Evolutionary conservation across 2,797 vertebrate genomes (phyloP), one percentile per base, ranked within the genome.

Genomic region (Chanos chanos): DNA sequence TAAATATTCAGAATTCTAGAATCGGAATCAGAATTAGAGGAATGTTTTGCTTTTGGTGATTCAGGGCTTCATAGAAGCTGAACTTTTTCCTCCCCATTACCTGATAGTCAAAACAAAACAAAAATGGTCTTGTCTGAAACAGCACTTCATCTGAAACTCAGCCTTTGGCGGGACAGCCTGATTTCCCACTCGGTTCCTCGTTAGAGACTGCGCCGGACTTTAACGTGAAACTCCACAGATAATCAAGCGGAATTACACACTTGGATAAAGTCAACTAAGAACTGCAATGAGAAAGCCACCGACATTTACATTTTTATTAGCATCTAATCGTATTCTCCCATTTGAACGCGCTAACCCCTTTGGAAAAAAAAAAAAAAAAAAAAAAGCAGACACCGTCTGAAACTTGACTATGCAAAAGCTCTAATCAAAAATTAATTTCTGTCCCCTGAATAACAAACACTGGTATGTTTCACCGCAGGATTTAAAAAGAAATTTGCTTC

Each of bases 291-390:
- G 50, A 58, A 66, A 52, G 55, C 50, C 54, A 49, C 30, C 54
- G 45, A 36, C 37, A 76, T 76, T 73, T 78, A 68, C 76, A 78
- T 75, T 73, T 78, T 78, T 78, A 78, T 78, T 73, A 67, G 61
- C 51, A 62, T 67, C 68, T 67, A 66, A 73, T 73, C 71, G 61
- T 50, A 72, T 72, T 67, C 45, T 33, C 63, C 73, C 66, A 64
- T 75, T 75, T 64, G 64, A 67, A 77, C 71, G 55, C 47, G 61
- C 63, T 25, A 53, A 64, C 31, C 63, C 60, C 33, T 34, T 58
- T 22, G 49, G 57, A 53, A 54, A n/a, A n/a, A n/a, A n/a, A n/a
- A n/a, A n/a, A 44, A 62, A n/a, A n/a, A n/a, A n/a, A n/a, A n/a
- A n/a, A n/a, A n/a, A 44, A 16, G 25, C 63, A 58, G 56, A 61